Percentiles rank a stretch among this genome's conserved stretches.
phyloP scores from a whole-genome alignment of 92 coral and sea anemone species.

The Metridium senile region DNA sequence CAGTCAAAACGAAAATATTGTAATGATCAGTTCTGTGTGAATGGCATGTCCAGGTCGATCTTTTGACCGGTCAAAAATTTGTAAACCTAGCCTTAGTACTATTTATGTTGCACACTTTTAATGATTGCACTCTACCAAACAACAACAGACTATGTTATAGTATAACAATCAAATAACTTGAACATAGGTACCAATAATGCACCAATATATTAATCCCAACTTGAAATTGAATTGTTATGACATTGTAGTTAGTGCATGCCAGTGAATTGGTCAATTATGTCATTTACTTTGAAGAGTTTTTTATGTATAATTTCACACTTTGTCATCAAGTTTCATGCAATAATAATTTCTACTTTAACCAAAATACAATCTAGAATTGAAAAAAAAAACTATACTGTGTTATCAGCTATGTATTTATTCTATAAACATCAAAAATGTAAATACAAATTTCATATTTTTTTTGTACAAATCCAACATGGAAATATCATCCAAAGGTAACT shows the following conservation, averaged over 20 bases:
- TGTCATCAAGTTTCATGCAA: background rate
- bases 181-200: no score
- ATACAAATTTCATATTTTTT: slow-evolving; percentile 3
- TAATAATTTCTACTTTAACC: background rate
- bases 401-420: slow-evolving; percentile 1
- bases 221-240: no score
- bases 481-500: background rate
- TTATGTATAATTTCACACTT: background rate
- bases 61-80: no score
- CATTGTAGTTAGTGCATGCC: background rate
- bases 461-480: background rate
- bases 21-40: no score
- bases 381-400: background rate
- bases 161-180: no score
- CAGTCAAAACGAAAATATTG: no score
- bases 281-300: background rate
- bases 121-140: no score
- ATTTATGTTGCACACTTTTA: no score
- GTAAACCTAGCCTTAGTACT: no score
- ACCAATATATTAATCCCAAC: no score
- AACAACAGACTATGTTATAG: no score
- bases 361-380: slow-evolving; percentile 2
- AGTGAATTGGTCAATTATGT: background rate
- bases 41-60: no score
- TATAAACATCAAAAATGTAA: background rate